Evolutionary conservation across 2,113 vertebrate genomes (phyloP).

Genomic region (Condylura cristata): DNA sequence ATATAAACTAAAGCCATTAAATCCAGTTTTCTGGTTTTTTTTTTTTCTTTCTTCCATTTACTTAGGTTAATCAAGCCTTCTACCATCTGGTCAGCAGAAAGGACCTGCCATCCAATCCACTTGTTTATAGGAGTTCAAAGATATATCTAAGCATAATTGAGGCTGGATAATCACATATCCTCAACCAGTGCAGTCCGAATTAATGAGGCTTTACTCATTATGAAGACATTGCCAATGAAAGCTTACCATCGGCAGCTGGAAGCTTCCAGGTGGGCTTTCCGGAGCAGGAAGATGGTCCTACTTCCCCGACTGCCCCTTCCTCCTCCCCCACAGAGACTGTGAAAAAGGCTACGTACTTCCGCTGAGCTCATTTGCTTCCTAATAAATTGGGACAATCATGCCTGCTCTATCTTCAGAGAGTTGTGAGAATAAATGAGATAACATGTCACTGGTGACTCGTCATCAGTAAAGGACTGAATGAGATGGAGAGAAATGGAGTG

Average conservation of each 20-base stretch:
- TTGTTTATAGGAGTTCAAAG: neutral
- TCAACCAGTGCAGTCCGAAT: neutral
- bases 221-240: neutral
- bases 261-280: neutral
- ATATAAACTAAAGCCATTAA: neutral
- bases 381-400: neutral
- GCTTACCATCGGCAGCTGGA: neutral
- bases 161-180: slow-evolving; percentile 22
- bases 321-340: neutral
- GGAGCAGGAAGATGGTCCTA: neutral
- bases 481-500: neutral
- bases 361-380: neutral
- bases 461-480: neutral
- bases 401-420: neutral
- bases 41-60: neutral
- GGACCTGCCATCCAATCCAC: neutral
- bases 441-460: neutral
- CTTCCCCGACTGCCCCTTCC: neutral
- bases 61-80: slow-evolving; percentile 46
- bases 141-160: neutral
- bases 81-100: slow-evolving; percentile 42
- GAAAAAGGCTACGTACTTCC: neutral
- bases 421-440: neutral
- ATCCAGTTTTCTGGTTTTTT: neutral
- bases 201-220: neutral